Percentiles rank a stretch among this genome's conserved stretches.
Evolutionary conservation across 2,113 vertebrate species (phyloP).

Genomic region (Podarcis cretensis): DNA sequence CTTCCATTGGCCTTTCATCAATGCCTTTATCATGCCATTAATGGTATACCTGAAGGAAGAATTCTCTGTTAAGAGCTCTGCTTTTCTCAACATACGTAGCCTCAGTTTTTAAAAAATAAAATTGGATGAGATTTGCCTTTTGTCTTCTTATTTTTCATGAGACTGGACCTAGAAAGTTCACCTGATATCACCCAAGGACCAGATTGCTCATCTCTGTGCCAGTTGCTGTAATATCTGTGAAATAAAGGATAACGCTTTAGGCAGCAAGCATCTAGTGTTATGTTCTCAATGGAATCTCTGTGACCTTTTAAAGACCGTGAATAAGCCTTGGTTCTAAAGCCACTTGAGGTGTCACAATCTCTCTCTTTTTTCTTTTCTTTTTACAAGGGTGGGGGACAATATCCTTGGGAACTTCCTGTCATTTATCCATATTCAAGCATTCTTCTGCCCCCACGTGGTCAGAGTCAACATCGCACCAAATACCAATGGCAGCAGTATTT

Average conservation of each 20-base stretch:
- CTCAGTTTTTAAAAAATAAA: conserved; percentile 4
- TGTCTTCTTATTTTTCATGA: background rate
- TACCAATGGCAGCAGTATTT: background rate
- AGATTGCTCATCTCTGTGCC: background rate
- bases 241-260: background rate
- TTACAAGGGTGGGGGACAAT: background rate
- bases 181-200: background rate
- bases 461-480: background rate
- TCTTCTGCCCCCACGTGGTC: background rate
- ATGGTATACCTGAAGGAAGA: conserved; percentile 17
- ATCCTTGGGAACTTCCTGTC: background rate
- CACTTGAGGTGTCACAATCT: background rate
- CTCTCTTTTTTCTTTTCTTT: too few relatives aligned
- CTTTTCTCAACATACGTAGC: conserved; percentile 9
- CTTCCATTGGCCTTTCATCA: conserved; percentile 45
- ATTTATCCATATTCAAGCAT: background rate
- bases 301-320: background rate
- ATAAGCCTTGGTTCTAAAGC: background rate
- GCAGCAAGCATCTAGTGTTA: background rate
- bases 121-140: background rate
- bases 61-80: accelerated
- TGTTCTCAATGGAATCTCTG: background rate
- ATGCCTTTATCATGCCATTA: conserved; percentile 6
- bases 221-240: background rate
- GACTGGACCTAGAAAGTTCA: background rate